phyloP scores from a whole-genome alignment of 2,113 vertebrate genomes.

The Cariama cristata region DNA sequence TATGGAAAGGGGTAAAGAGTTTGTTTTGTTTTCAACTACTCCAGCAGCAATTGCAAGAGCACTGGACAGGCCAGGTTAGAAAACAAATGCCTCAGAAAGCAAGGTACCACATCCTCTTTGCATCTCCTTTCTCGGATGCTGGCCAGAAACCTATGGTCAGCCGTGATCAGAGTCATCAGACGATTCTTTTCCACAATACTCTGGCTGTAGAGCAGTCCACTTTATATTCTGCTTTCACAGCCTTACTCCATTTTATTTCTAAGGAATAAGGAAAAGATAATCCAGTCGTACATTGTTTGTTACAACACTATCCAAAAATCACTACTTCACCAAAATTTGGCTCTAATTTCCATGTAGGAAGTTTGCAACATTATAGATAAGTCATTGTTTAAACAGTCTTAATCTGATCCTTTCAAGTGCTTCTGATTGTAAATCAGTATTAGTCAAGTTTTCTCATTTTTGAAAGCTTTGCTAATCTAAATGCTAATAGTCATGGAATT shows the following conservation, averaged over 20 bases:
- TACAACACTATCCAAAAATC: neutral
- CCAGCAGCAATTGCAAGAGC: neutral
- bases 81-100: neutral
- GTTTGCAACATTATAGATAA: neutral
- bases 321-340: neutral
- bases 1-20: neutral
- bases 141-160: neutral
- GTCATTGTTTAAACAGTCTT: neutral
- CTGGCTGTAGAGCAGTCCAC: neutral
- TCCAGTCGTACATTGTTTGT: neutral
- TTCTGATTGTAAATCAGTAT: constrained; percentile 4
- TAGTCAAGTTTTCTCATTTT: neutral
- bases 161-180: neutral
- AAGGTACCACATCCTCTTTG: constrained; percentile 1
- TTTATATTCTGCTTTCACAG: neutral
- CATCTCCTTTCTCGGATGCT: neutral
- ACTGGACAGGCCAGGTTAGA: neutral
- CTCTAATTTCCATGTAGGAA: neutral
- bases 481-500: neutral
- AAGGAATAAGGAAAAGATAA: neutral
- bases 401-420: neutral
- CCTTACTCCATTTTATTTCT: neutral
- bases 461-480: constrained; percentile 7
- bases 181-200: neutral
- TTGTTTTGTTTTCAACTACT: neutral